These are phyloP conservation scores for Chaenogobius annularis DNA, from an alignment of 2,113 vertebrate species.

Conservation along the genomic window DNA sequence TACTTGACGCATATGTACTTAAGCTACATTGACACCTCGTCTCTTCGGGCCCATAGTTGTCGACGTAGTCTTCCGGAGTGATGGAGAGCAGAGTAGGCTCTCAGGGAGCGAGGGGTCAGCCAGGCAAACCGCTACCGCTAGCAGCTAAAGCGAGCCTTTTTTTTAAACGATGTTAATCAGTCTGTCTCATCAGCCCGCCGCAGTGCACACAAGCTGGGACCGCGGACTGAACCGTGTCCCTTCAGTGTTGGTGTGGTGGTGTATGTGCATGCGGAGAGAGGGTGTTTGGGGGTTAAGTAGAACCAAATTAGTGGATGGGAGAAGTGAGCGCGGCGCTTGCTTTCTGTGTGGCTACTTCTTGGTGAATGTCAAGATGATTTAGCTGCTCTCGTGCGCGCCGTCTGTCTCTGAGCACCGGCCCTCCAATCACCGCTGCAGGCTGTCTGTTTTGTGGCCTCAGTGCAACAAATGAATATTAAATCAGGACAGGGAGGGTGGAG, in stretches of 20 bases:
- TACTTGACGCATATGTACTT: not conserved
- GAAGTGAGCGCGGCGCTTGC: slow-evolving; percentile 62
- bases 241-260: slow-evolving; percentile 37
- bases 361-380: slow-evolving; percentile 76
- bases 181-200: slow-evolving; percentile 89
- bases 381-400: slow-evolving; percentile 68
- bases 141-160: slow-evolving; percentile 85
- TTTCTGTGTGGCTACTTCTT: slow-evolving; percentile 69
- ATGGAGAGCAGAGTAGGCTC: slow-evolving; percentile 24
- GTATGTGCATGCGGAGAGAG: not conserved
- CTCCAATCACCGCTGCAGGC: slow-evolving; percentile 62
- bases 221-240: slow-evolving; percentile 94
- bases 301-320: slow-evolving; percentile 74
- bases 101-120: slow-evolving; percentile 67
- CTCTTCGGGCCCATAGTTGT: not conserved
- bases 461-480: slow-evolving; percentile 70
- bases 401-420: slow-evolving; percentile 68
- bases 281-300: slow-evolving; percentile 71
- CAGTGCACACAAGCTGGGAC: slow-evolving; percentile 95
- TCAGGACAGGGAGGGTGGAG: slow-evolving; percentile 35
- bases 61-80: slow-evolving; percentile 26
- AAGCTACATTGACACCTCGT: not conserved
- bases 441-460: slow-evolving; percentile 58
- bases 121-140: slow-evolving; percentile 76
- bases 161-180: slow-evolving; percentile 99